A percentile compares a stretch with the other conserved stretches of the same genome.
Conservation (phyloP, 2,113 vertebrate species). For the Oophaga pumilio region DNA sequence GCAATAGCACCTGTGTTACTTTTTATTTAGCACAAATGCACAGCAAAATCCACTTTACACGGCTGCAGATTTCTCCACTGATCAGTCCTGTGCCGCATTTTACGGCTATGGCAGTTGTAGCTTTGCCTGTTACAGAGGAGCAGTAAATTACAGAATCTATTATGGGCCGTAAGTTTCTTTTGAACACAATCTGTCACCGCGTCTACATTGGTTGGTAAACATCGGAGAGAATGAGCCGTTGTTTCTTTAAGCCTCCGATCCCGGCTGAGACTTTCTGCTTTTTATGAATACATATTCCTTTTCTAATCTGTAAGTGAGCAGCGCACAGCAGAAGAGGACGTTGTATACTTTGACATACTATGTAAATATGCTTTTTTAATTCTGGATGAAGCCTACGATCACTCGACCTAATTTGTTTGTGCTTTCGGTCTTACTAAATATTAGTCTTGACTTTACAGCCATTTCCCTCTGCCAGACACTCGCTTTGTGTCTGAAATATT, state of each 20-base stretch:
- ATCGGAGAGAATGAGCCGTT: slow-evolving; percentile 25
- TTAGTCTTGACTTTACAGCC: slow-evolving; percentile 71
- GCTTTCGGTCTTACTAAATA: slow-evolving; percentile 74
- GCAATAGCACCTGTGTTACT: too few relatives aligned
- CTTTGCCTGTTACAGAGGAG: too few relatives aligned
- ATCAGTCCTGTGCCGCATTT: too few relatives aligned
- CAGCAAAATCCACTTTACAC: too few relatives aligned
- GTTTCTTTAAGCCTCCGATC: slow-evolving; percentile 44
- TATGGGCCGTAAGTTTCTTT: slow-evolving; percentile 28
- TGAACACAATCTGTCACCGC: slow-evolving; percentile 36
- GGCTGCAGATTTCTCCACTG: too few relatives aligned
- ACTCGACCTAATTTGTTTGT: slow-evolving; percentile 72
- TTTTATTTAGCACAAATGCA: too few relatives aligned
- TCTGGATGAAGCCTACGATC: slow-evolving; percentile 65
- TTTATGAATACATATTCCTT: slow-evolving; percentile 58
- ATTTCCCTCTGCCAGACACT: slow-evolving; percentile 69
- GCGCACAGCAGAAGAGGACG: slow-evolving; percentile 66
- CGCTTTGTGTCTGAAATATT: slow-evolving; percentile 73
- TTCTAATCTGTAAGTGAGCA: slow-evolving; percentile 65
- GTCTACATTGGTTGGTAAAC: slow-evolving; percentile 48
- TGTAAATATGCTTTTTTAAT: slow-evolving; percentile 66
- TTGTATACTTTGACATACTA: slow-evolving; percentile 64
- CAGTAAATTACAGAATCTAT: not conserved
- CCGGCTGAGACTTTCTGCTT: slow-evolving; percentile 32
- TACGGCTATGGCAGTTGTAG: too few relatives aligned